Conservation (phyloP, 2,797 vertebrate genomes). For the Gastrophryne carolinensis region DNA sequence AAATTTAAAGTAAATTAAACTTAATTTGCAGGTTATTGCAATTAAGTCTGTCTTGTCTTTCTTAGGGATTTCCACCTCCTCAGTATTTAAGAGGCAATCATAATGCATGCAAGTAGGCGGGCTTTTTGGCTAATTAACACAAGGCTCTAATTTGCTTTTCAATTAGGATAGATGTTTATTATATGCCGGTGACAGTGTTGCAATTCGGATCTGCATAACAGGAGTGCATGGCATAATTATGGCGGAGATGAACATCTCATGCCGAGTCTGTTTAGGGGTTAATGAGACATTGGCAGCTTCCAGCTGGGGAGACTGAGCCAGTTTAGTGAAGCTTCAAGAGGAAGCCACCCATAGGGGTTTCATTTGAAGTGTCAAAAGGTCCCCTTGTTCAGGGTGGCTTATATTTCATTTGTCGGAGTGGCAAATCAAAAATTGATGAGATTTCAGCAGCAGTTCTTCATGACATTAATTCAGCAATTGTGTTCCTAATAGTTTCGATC, state of each 20-base stretch:
- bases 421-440: slow-evolving; percentile 99
- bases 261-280: slow-evolving; percentile 99
- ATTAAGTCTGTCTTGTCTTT: slow-evolving; percentile 91
- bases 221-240: slow-evolving; percentile 89
- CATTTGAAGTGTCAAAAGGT: slow-evolving; percentile 99
- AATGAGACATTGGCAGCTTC: slow-evolving; percentile 98
- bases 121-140: slow-evolving; percentile 84
- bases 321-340: slow-evolving; percentile 92
- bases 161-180: slow-evolving; percentile 86
- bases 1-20: slow-evolving; percentile 93
- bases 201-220: slow-evolving; percentile 76
- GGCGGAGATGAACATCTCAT: slow-evolving; percentile 85
- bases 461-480: slow-evolving; percentile 97
- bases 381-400: slow-evolving; percentile 99
- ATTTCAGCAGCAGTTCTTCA: slow-evolving; percentile 89
- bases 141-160: slow-evolving; percentile 86
- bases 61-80: slow-evolving; percentile 83
- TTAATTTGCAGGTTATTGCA: slow-evolving; percentile 95
- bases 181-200: slow-evolving; percentile 76
- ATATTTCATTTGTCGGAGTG: slow-evolving; percentile 99
- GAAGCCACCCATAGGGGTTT: slow-evolving; percentile 98
- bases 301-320: slow-evolving; percentile 88
- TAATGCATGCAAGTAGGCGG: slow-evolving; percentile 80
- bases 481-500: slow-evolving; percentile 91
- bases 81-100: slow-evolving; percentile 84